Base-by-base conservation (phyloP, 2,888 invertebrate species). In the Sarcophaga subvicina region DNA sequence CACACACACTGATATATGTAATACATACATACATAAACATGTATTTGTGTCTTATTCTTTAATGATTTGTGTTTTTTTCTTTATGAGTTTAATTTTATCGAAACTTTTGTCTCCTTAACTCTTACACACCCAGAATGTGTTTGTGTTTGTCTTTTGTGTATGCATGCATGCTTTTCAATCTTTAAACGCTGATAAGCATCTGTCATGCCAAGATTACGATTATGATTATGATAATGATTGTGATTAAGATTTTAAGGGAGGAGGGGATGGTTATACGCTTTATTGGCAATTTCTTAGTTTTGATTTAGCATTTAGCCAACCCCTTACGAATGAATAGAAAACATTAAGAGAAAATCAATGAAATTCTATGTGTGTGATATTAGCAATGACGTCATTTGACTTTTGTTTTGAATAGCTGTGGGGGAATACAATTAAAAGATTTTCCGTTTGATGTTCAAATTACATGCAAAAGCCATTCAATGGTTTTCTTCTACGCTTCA, bases 101-200 rank as follows among this genome's bases (percentile, higher is more conserved):
- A 66, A 66, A 45, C 66, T 67, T 66, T 8, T 20, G 5, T 77
- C 59, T 54, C 37, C 59, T 70, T 49, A 10, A n/a, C 10, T 45
- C 11, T 3, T n/a, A 45, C 62, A 64, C 47, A 79, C 37, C 64
- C 69, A 64, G 20, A 81, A 71, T 75, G 25, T 71, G 60, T 70
- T 71, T 71, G 22, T 80, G 75, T 63, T 54, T 14, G 12, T 54
- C 17, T 17, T 54, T 12, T 54, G 8, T 54, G 8, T 4, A 14
- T 54, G 14, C 1, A 37, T 10, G 37, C 37, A 37, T 77, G 66
- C 59, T 78, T 83, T 71, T 76, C 75, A 66, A 79, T 81, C 83
- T 84, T 76, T 80, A 82, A 77, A 54, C 72, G 66, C 60, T 82
- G 87, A 81, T 82, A 84, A 82, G 63, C 69, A 87, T 84, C 81